Percentiles rank a stretch among this genome's conserved stretches.
Conservation (phyloP, 2,113 vertebrate genomes). For the human (Homo sapiens) region GRCh38 chr17:40729501-40730000, state of each 20-base stretch:
- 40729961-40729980: not conserved
- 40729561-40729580: not conserved
- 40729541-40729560: not conserved
- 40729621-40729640: not conserved
- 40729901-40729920: not conserved
- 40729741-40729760: no score
- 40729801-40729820: no score
- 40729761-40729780: no score
- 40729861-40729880: no score
- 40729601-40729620: not conserved
- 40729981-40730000: not conserved
- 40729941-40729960: not conserved
- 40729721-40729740: no score
- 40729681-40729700: no score
- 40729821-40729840: no score
- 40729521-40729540: not conserved
- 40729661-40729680: no score
- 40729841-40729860: no score
- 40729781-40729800: no score
- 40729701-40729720: no score
- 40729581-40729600: not conserved
- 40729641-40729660: not conserved
- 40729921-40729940: not conserved
- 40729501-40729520: no score
- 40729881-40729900: not conserved